Base-by-base conservation (phyloP, 2,888 invertebrate genomes). In the Coenonympha glycerion region DNA sequence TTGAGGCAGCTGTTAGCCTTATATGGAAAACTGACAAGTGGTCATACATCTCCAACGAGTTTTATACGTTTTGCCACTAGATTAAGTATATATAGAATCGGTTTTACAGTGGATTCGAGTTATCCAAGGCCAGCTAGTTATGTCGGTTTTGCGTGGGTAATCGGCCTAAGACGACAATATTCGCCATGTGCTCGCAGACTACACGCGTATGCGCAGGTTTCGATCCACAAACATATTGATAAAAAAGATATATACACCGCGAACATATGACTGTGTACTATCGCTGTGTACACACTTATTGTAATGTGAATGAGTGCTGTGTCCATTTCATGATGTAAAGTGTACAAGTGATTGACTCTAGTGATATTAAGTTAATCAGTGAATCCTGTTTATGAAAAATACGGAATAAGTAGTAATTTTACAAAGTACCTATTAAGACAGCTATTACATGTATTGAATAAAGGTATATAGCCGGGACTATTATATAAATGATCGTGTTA, bases 121-220 rank as follows among this genome's bases (percentile, higher is more conserved):
- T 9, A 61, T 59, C 64, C 79, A 79, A 79, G 79, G 79, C 73
- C 73, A 63, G 56, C 79, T 69, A 76, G 77, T 73, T 78, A 61
- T 62, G 61, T 58, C 61, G 67, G 60, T 63, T 66, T 59, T 52
- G 58, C 58, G 59, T 57, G 55, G 57, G 52, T 57, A 58, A 61
- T 58, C 59, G 58, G 51, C 57, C 60, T 61, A 55, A 58, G 59
- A 52, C 74, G 76, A 76, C 81, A 81, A 80, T 80, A 80, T 81
- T 81, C 75, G 81, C 82, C 70, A 80, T 75, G 76, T 73, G 56
- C 44, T 49, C 55, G 49, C 46, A 45, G 53, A 49, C 55, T 37
- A 39, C 61, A 55, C 58, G 56, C 63, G 63, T 58, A 57, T 53
- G 52, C 58, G 55, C 53, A 59, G 47, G 52, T 40, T 53, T 50